Percentiles rank a stretch among this genome's conserved stretches.
Conservation (phyloP, 2,888 invertebrate species). For the Melinaea menophilus region DNA sequence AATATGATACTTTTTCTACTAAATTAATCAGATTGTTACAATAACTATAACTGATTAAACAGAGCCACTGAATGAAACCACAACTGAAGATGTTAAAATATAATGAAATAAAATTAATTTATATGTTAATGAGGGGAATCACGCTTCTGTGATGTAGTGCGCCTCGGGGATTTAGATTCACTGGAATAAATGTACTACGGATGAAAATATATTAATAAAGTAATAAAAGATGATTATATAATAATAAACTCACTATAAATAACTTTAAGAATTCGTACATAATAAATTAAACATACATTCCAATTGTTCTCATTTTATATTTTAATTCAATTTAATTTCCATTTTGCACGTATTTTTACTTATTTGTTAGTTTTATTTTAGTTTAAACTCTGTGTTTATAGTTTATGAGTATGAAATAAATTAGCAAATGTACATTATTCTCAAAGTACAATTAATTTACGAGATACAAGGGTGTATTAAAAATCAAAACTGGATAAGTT, state of each 20-base stretch:
- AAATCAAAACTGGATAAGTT: constrained; percentile 10
- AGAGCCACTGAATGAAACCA: constrained; percentile 16
- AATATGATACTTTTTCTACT: background rate
- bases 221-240: background rate
- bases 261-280: too few species aligned
- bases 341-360: too few species aligned
- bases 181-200: background rate
- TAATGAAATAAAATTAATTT: constrained; percentile 41
- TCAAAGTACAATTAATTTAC: too few species aligned
- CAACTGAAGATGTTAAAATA: constrained; percentile 31
- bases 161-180: constrained; percentile 33
- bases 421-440: too few species aligned
- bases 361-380: too few species aligned
- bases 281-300: too few species aligned
- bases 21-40: background rate
- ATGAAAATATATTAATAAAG: background rate
- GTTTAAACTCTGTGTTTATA: too few species aligned
- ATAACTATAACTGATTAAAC: constrained; percentile 7
- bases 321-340: too few species aligned
- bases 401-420: too few species aligned
- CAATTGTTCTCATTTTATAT: too few species aligned
- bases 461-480: background rate
- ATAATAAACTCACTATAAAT: too few species aligned
- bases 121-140: constrained; percentile 38
- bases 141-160: constrained; percentile 35